phyloP scores from a whole-genome alignment of 2,113 vertebrate species.

The Mormyrus iriodes region DNA sequence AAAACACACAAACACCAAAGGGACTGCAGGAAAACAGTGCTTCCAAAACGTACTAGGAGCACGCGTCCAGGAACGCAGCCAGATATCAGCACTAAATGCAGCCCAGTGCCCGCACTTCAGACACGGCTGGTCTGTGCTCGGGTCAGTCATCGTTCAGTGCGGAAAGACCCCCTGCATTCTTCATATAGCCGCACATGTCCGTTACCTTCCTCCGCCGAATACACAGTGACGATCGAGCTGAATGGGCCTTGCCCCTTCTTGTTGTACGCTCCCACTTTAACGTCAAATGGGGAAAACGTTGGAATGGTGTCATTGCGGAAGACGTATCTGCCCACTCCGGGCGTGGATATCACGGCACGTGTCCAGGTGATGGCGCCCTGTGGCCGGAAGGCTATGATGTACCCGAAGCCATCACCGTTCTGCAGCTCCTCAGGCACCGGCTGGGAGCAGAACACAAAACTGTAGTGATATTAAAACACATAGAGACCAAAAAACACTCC shows the following conservation, averaged over 20 bases:
- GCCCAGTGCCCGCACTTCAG: too few species aligned
- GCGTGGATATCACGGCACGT: slow-evolving; percentile 78
- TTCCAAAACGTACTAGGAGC: neutral
- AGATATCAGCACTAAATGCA: neutral
- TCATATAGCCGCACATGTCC: neutral
- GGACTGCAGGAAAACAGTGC: neutral
- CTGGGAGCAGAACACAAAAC: slow-evolving; percentile 74
- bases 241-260: slow-evolving; percentile 88
- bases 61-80: neutral
- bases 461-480: slow-evolving; percentile 77
- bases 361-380: slow-evolving; percentile 76
- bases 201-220: slow-evolving; percentile 88
- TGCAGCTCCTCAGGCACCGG: slow-evolving; percentile 89
- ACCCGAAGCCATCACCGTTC: slow-evolving; percentile 88
- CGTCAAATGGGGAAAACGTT: slow-evolving; percentile 81
- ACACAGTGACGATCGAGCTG: slow-evolving; percentile 76
- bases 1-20: neutral
- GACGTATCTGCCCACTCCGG: slow-evolving; percentile 68
- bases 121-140: neutral
- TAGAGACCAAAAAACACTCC: slow-evolving; percentile 56
- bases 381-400: slow-evolving; percentile 86
- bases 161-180: neutral
- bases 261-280: slow-evolving; percentile 90
- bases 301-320: slow-evolving; percentile 85
- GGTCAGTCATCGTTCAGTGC: neutral